Base-by-base conservation (phyloP, 2,113 vertebrate species). In the Sturnus vulgaris region DNA sequence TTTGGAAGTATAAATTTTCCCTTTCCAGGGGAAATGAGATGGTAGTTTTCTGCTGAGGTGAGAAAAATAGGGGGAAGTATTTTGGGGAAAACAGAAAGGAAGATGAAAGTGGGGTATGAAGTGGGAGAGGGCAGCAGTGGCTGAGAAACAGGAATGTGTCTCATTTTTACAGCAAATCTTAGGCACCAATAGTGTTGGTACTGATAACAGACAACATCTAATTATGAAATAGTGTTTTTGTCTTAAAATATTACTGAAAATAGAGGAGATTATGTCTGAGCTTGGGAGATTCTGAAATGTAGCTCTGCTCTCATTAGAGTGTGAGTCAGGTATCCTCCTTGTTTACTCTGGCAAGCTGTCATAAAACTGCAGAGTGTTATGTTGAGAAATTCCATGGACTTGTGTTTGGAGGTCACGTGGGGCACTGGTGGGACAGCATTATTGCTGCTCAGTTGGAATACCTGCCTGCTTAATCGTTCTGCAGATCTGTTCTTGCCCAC, bases 271-370 rank as follows among this genome's bases (percentile, higher is more conserved):
- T 44, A 8, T 79, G 15, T 50, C 42, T 92, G 80, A 83, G 56
- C 28, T 53, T 59, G 47, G 50, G 77, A 49, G 40, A 87, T 46
- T 89, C 81, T 90, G 73, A 60, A 65, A 35, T 30, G 49, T 6
- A 44, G 47, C 86, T 89, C 8, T 84, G 35, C 40, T 92, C 65
- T 89, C 60, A 63, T 92, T 84, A 89, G 35, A 23, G 64, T 18
- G 46, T 86, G 89, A 95, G 86, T 97, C 88, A 78, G 86, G 80
- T 92, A 86, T 94, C 69, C 50, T 93, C 64, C 86, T 96, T 94
- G 88, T 95, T 96, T 96, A 88, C 77, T 68, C 69, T 89, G 91
- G 57, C 77, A 79, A 40, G 64, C 53, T 86, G 82, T 91, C 69
- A 20, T n/a, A 78, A 70, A 95, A 31, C 52, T 86, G 35, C 72